Evolutionary conservation across 2,888 invertebrate species (phyloP), one percentile per base, ranked within the genome.

Genomic region (Philaethria dido): DNA sequence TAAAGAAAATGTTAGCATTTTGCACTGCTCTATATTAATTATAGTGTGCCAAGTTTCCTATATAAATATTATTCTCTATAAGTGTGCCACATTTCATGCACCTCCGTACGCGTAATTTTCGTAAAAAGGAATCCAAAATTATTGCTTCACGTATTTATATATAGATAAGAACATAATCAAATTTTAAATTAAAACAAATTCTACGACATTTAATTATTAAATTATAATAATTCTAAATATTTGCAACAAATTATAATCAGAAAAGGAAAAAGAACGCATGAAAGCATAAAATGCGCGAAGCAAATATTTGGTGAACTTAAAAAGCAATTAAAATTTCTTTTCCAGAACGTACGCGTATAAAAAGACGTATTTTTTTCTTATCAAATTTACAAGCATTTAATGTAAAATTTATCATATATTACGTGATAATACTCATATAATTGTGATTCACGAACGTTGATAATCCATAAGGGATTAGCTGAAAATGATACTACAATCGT

Each of bases 381-480:
- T 55, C 20, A 55, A 57, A 39, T 55, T 36, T n/a, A 55, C 20
- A 55, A 20, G 6, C 14, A 39, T 39, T 42, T 57, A 25, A 25
- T 57, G 42, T 57, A 11, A 57, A 57, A 25, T 57, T 57, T 57
- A 57, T 57, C 42, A 42, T 5, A 16, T 22, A 14, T 42, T 42
- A 25, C 16, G 25, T 25, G 57, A 57, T 57, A 57, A 22, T 25
- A 42, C 20, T n/a, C n/a, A n/a, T n/a, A n/a, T n/a, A 42, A 57
- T 57, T 57, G 42, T 42, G 57, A 57, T 42, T 57, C 57, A 57
- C 39, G 9, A 42, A 42, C 39, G 57, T 22, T 18, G 20, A 22
- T 42, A 57, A 42, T 42, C n/a, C 42, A n/a, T 22, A n/a, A 42
- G 2, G 42, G 57, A 42, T 57, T 16, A 57, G n/a, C 9, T 25